Base-by-base conservation (phyloP, 2,888 invertebrate species). In the Polyommatus icarus region DNA sequence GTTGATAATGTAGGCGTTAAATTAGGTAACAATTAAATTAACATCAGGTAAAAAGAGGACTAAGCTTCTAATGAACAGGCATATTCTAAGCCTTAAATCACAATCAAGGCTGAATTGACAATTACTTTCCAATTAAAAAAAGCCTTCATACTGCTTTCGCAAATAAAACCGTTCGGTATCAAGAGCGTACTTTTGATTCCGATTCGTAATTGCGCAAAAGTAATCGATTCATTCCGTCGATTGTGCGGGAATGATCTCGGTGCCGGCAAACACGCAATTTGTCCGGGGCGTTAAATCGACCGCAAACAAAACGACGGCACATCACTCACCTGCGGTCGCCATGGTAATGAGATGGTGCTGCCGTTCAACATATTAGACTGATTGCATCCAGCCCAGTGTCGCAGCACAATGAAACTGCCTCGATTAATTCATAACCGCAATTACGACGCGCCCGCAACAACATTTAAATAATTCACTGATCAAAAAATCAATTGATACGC, bases 281-380 rank as follows among this genome's bases (percentile, higher is more conserved):
- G 93, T 93, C 91, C 90, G 88, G 87, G 86, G 90, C 89, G 91
- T 91, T 93, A 92, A 94, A 94, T 92, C 91, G 92, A 93, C 94
- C 94, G 87, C 94, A 93, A 93, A 94, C 93, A 93, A 93, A 94
- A 92, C 91, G 86, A 84, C 85, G 85, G 88, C 87, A 85, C 94
- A 92, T 93, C 92, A 91, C 90, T 94, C 94, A 92, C 91, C 93
- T 93, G 94, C 89, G 94, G 93, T 94, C 90, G 87, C 84, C 90
- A 91, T 91, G 91, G 90, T 94, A 94, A 94, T 94, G 94, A 94
- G 94, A 93, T 93, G 91, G 89, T 90, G 90, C 91, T 88, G 90
- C 91, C 89, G 89, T 91, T 89, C 90, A 91, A 90, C 93, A 92
- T 93, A 93, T 93, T 93, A 93, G 91, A 89, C 91, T 92, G 93